Percentiles rank a stretch among this genome's conserved stretches.
Conservation (phyloP, 2,113 vertebrate genomes). For the Sorex fumeus region DNA sequence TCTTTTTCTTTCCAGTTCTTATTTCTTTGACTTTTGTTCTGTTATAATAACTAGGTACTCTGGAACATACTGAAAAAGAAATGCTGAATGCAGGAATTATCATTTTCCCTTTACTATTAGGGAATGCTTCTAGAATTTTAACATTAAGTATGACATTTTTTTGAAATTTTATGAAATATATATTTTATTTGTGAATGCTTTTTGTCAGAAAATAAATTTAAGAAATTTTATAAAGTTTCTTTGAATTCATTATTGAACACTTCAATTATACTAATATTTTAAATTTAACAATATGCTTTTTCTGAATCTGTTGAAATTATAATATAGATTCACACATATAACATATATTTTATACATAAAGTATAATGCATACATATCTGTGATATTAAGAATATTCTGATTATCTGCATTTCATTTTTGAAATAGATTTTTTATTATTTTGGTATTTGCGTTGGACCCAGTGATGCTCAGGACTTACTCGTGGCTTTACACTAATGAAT, state of each 20-base stretch:
- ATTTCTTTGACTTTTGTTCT: not conserved
- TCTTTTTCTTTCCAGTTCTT: not conserved
- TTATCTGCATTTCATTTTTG: too few species aligned
- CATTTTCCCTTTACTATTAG: not conserved
- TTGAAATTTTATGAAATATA: not conserved
- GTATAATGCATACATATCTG: too few species aligned
- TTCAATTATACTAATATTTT: conserved; percentile 4
- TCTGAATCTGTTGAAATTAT: not conserved
- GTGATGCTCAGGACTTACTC: too few species aligned
- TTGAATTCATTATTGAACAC: not conserved
- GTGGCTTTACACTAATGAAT: too few species aligned
- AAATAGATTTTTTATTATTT: too few species aligned
- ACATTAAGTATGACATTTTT: not conserved
- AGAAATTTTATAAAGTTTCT: not conserved
- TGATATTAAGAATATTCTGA: too few species aligned
- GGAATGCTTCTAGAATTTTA: not conserved
- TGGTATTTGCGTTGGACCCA: too few species aligned
- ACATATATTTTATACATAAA: too few species aligned
- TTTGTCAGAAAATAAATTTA: conserved; percentile 25
- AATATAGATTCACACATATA: too few species aligned
- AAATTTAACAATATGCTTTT: not conserved
- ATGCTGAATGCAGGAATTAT: not conserved
- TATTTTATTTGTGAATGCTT: not conserved
- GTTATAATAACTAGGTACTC: not conserved
- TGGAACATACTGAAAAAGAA: not conserved